These are phyloP conservation scores for Dipodomys merriami DNA, from an alignment of 2,113 vertebrate species.

Conservation along the genomic window DNA sequence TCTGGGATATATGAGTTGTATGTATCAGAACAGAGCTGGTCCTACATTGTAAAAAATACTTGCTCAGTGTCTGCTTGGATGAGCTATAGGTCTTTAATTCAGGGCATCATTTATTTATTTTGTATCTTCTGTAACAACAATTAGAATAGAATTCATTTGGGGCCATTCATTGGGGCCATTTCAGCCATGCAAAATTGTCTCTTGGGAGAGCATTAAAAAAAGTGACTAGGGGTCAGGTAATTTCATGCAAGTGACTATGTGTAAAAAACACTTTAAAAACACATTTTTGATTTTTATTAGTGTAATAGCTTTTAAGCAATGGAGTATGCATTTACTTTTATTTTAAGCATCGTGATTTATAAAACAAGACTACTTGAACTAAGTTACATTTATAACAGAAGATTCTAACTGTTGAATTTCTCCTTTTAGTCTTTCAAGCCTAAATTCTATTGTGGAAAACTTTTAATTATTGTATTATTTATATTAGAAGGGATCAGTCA, in stretches of 20 bases:
- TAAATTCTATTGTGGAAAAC: conserved; percentile 7
- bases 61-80: background rate
- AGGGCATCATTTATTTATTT: conserved; percentile 30
- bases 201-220: conserved; percentile 36
- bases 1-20: background rate
- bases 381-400: conserved; percentile 9
- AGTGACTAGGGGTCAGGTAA: conserved; percentile 1
- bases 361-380: conserved; percentile 44
- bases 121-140: conserved; percentile 49
- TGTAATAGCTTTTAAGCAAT: conserved; percentile 36
- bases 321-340: conserved; percentile 27
- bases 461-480: conserved; percentile 5
- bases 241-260: conserved; percentile 22
- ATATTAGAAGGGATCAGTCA: conserved; percentile 25
- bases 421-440: conserved; percentile 43
- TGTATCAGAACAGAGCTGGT: background rate
- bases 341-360: conserved; percentile 52
- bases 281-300: conserved; percentile 53
- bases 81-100: background rate
- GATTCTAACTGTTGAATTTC: conserved; percentile 39
- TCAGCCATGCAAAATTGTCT: conserved; percentile 33
- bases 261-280: conserved; percentile 42
- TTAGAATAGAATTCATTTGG: conserved; percentile 28
- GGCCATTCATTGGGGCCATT: background rate
- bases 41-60: conserved; percentile 3